Base-by-base conservation (phyloP, 1,140 invertebrate species). In the Conus ventricosus region DNA sequence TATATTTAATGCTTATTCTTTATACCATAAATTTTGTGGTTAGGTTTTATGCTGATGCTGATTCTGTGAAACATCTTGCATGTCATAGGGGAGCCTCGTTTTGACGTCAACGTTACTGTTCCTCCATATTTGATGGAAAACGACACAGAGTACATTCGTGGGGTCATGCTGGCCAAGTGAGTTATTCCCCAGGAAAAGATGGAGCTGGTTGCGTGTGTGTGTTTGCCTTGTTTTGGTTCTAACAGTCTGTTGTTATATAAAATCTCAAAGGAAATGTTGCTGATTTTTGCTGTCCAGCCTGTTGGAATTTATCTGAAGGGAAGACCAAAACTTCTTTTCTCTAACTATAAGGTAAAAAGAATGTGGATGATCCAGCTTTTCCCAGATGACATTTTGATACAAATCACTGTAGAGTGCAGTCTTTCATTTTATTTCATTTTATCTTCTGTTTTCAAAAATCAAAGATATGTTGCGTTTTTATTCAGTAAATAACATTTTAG, bases 91-190 rank as follows among this genome's bases (percentile, higher is more conserved):
- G 94, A 95, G 85, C 95, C 95, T 20, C 89, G 94, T n/a, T 96
- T 95, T 92, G 95, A 97, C 96, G 98, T 99, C 0, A 99, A 99
- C 95, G 98, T 99, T 0, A 99, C 98, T 0, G 98, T 99, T 97
- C 97, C 98, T 0, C 97, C 98, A 1, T 99, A 98, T 93, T 97
- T 99, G 94, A 97, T 98, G 93, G 97, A 97, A 89, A 97, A 97
- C 23, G 97, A 98, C 91, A 96, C 96, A 6, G 27, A 55, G 10
- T 98, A 96, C 92, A 97, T 99, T 90, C 96, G 97, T 92, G 98
- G 98, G 0, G 96, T 97, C 0, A 96, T 99, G 6, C 97, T 98
- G 96, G 98, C 98, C 0, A 99, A 99, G 96, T 99, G 98, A 95
- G 98, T 88, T 8, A 8, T 23, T 71, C 67, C 67, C 67, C 67